Conservation (phyloP, 1,140 invertebrate species). For the Drosophila baimaii region DNA sequence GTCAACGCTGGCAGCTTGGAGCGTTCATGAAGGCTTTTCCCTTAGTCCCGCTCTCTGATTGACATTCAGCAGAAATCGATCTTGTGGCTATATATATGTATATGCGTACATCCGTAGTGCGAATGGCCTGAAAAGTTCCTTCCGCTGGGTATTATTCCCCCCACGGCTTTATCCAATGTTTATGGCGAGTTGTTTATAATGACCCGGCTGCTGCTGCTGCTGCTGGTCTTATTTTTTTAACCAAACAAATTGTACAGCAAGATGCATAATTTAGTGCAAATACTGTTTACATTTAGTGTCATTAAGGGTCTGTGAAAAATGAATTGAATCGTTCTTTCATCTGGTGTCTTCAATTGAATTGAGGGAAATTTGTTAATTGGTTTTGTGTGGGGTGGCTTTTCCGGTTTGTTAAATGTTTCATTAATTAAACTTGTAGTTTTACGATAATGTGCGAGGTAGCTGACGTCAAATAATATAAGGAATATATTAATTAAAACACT, state of each 20-base stretch:
- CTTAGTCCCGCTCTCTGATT: slow-evolving; percentile 52
- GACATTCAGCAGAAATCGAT: slow-evolving; percentile 64
- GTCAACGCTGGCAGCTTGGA: slow-evolving; percentile 11
- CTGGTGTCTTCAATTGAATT: slow-evolving; percentile 26
- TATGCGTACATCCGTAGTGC: slow-evolving; percentile 9
- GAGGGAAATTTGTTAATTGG: slow-evolving; percentile 6
- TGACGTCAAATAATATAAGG: too few relatives aligned
- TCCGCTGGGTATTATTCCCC: slow-evolving; percentile 39
- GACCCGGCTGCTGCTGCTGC: slow-evolving; percentile 15
- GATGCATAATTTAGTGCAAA: slow-evolving; percentile 44
- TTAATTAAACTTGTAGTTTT: background rate
- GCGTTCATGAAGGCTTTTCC: background rate
- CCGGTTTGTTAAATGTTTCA: slow-evolving; percentile 6
- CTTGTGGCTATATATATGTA: slow-evolving; percentile 6
- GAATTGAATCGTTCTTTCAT: slow-evolving; percentile 22
- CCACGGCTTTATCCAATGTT: slow-evolving; percentile 9
- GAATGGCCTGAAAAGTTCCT: slow-evolving; percentile 51
- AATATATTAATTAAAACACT: background rate
- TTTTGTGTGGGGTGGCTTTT: background rate
- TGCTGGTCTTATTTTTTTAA: slow-evolving; percentile 17
- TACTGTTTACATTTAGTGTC: slow-evolving; percentile 39
- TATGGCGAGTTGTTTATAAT: slow-evolving; percentile 66
- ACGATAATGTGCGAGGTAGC: too few relatives aligned
- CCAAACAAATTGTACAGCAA: slow-evolving; percentile 26
- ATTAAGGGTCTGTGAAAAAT: slow-evolving; percentile 17